Evolutionary conservation across 2,113 vertebrate genomes (phyloP), one percentile per base, ranked within the genome.

Genomic region (Barbus barbus): DNA sequence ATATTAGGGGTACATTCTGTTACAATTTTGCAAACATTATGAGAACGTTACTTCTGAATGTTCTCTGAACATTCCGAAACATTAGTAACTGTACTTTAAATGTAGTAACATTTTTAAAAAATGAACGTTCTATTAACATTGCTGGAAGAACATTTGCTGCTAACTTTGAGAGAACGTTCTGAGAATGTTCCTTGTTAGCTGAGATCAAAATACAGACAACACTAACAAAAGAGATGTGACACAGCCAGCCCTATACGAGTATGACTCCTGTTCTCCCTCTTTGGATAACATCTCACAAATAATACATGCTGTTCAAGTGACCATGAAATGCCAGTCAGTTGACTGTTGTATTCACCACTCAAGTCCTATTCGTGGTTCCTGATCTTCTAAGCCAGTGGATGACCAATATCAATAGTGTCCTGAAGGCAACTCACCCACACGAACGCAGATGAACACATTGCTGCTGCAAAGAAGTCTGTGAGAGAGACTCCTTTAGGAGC

Each of bases 351-450:
- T 26, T 73, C 6, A 1, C 26, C 44, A 26, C 12, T 44, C 61
- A 8, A 18, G 61, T 67, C 18, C 3, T 9, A 65, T 26, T 46
- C 3, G 0, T 14, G 22, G 12, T 13, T 46, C 16, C 36, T 74
- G n/a, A 46, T 9, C 7, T 12, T 46, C 5, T 74, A 74, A n/a
- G 20, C 36, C 28, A n/a, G 33, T 71, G 67, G 33, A 69, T 69
- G 18, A 71, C 67, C 20, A 71, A 41, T 71, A 41, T 74, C 41
- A 18, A 46, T 46, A 26, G n/a, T 26, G 38, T 46, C 71, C 7
- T 1, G 12, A 46, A 46, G 13, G 41, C 22, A 74, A 74, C 71
- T 74, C 71, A 74, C 71, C 71, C 71, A 74, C 41, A 74, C 26
- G 38, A n/a, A 74, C 22, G 41, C 24, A 74, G 71, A 74, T 8